Evolutionary conservation across 2,888 invertebrate species (phyloP), one percentile per base, ranked within the genome.

Genomic region (Andrena fulva): DNA sequence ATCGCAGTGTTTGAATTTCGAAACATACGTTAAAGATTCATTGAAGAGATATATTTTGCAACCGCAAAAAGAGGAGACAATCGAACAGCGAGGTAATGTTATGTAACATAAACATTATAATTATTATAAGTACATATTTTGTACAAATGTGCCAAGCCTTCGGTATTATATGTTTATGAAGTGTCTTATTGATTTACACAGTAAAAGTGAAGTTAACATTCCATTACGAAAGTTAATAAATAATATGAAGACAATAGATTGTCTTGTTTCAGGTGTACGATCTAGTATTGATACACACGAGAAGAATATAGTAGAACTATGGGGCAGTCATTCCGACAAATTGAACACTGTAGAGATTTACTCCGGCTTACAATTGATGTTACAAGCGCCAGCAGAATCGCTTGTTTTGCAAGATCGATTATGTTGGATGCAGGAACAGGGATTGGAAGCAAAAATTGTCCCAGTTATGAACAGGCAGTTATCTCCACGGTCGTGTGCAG

Each of bases 311-410:
- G 78, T 52, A 50, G 42, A 74, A 48, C 27, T 91, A 29, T 93
- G 93, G 93, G 72, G 86, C 24, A 81, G 85, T 64, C 85, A 92
- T 77, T 56, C 48, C 50, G n/a, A 78, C 1, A 92, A 89, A 80
- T 73, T 92, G 50, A 85, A 88, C 35, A 64, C 62, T 3, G 85
- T 89, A 4, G 93, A 93, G 87, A 78, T 91, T 62, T 93, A 91
- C 48, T 92, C 92, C n/a, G 93, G 91, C n/a, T 84, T 93, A 52
- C 93, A 93, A 85, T 82, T 92, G 77, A 85, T 93, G 74, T 70
- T 93, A 27, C 93, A 93, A 88, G 87, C 89, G 66, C 86, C 92
- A 16, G 92, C 92, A 5, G 93, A 93, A 77, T 92, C 92, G 35
- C 52, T 93, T 7, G 85, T 93, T 31, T 81, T 93, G 69, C 82